Evolutionary conservation across 2,113 vertebrate genomes (phyloP).

Genomic region (Ursus arctos): DNA sequence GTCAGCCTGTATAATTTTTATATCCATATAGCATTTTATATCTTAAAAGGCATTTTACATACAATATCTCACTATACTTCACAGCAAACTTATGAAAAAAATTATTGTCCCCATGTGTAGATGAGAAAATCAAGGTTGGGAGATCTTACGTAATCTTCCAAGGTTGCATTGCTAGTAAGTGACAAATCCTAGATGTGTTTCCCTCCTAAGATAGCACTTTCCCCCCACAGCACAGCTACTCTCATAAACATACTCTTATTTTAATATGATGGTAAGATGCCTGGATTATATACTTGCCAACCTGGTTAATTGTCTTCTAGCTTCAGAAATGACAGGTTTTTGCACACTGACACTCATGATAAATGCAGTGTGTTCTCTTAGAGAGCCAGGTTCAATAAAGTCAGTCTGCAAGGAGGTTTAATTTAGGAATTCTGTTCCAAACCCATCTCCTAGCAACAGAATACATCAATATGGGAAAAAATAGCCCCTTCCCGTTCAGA

Average conservation of each 20-base stretch:
- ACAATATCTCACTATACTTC: not conserved
- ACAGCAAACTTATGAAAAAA: not conserved
- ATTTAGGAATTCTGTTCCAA: constrained; percentile 48
- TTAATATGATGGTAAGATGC: not conserved
- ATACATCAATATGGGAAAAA: constrained; percentile 9
- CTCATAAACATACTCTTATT: not conserved
- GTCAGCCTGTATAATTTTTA: not conserved
- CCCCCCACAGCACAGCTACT: not conserved
- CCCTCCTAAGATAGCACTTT: not conserved
- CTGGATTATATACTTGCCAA: not conserved
- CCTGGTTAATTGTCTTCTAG: not conserved
- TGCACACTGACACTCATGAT: not conserved
- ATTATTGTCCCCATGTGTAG: not conserved
- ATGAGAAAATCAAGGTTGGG: not conserved
- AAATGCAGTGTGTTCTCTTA: not conserved
- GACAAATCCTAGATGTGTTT: not conserved
- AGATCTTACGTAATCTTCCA: not conserved
- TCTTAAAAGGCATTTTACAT: constrained; percentile 30
- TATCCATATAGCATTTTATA: not conserved
- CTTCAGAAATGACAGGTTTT: constrained; percentile 24
- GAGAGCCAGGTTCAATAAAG: constrained; percentile 18
- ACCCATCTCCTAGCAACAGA: constrained; percentile 66
- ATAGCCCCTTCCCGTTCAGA: not conserved
- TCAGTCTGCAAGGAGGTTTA: constrained; percentile 31
- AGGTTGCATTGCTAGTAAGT: not conserved